Base-by-base conservation (phyloP, 2,888 invertebrate species). In the Volucella bombylans region DNA sequence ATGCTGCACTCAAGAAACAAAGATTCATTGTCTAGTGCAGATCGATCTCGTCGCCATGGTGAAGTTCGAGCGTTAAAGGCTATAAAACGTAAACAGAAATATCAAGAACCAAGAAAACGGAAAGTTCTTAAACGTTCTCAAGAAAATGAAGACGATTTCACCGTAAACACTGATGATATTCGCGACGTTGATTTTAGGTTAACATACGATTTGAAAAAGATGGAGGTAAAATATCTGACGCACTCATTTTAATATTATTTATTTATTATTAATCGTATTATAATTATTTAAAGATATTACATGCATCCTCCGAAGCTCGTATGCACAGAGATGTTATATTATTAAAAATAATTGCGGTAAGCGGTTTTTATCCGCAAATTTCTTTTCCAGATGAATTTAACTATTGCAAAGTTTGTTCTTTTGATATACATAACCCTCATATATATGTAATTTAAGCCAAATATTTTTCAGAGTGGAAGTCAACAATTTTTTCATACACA, bases 361-460 rank as follows among this genome's bases (percentile, higher is more conserved):
- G 97, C 91, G 98, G 99, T 0, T 93, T 99, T 67, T 99, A 99
- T 91, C 99, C 99, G 0, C 98, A 99, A 92, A 94, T 98, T 76
- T 97, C 98, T 0, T 94, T 98, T n/a, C 95, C 97, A 0, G 99
- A 99, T 91, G 97, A 97, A 88, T 96, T 96, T 88, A 99, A 99
- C 91, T 95, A 96, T 88, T 97, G 96, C 89, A 97, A 98, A 93
- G 83, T 94, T 94, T 91, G 88, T 82, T 69, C 43, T 52, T 14
- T 10, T 55, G 11, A 11, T 69, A n/a, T 50, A 11, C 2, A 67
- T 62, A 31, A 52, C 15, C 12, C 11, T 39, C 43, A 68, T n/a
- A 12, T 12, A 11, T 38, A 0, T n/a, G 50, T 15, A 11, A 4
- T 49, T 65, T 62, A 49, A 52, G 45, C 47, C 18, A 92, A 92